phyloP scores from a whole-genome alignment of 2,797 vertebrate genomes.

The Microctenopoma steveboyesi region DNA sequence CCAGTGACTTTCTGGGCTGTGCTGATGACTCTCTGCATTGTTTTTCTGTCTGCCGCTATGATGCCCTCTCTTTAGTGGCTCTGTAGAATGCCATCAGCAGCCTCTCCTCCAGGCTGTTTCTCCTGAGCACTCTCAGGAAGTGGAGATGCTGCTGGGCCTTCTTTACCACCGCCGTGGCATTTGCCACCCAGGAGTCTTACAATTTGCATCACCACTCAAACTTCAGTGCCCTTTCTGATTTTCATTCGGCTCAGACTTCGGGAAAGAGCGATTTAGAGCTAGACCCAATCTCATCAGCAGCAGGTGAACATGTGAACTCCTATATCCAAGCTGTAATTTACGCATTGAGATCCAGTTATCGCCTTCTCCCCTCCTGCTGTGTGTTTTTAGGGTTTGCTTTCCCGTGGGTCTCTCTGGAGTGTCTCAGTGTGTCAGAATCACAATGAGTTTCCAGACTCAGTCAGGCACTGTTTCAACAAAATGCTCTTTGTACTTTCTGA shows the following conservation, averaged over 20 bases:
- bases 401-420: constrained; percentile 11
- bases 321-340: constrained; percentile 44
- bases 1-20: too few relatives aligned
- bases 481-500: constrained; percentile 26
- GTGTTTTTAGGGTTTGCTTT: constrained; percentile 42
- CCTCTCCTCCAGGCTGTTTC: too few relatives aligned
- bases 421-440: constrained; percentile 45
- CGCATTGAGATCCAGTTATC: constrained; percentile 32
- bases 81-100: too few relatives aligned
- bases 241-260: constrained; percentile 7
- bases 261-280: constrained; percentile 9
- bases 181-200: too few relatives aligned
- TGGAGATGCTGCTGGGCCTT: too few relatives aligned
- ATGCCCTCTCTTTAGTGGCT: too few relatives aligned
- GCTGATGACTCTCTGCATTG: too few relatives aligned
- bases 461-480: constrained; percentile 36
- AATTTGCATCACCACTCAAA: not conserved
- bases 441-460: constrained; percentile 47
- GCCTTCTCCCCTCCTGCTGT: constrained; percentile 45
- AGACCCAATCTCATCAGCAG: constrained; percentile 29
- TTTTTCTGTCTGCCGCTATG: too few relatives aligned
- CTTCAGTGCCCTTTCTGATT: not conserved
- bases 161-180: too few relatives aligned
- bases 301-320: constrained; percentile 2
- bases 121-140: too few relatives aligned